Conservation (phyloP, 2,797 vertebrate genomes). For the Siniperca undulata region DNA sequence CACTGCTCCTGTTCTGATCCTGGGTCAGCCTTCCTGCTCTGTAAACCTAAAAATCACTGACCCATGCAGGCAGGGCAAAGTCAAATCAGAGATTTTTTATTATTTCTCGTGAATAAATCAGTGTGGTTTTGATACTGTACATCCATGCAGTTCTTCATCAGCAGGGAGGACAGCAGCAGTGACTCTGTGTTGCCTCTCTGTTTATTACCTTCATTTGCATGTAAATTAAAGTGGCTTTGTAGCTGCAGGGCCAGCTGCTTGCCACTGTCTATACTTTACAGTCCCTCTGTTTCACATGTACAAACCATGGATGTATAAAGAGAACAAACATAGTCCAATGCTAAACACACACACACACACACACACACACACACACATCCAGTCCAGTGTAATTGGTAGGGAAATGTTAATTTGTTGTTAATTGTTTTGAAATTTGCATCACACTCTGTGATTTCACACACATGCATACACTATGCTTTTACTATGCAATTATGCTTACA, state of each 20-base stretch:
- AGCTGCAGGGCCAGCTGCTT: constrained; percentile 39
- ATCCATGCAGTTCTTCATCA: constrained; percentile 27
- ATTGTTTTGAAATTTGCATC: constrained; percentile 70
- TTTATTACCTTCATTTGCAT: constrained; percentile 78
- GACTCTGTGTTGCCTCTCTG: constrained; percentile 37
- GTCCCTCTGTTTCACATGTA: constrained; percentile 18
- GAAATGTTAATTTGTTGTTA: constrained; percentile 74
- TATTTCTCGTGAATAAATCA: neutral
- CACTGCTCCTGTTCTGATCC: neutral
- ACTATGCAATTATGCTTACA: constrained; percentile 49
- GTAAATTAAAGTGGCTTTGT: constrained; percentile 70
- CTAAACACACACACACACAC: constrained; percentile 30
- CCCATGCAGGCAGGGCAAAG: neutral
- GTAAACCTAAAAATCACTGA: neutral
- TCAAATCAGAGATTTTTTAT: neutral
- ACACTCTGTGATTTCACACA: constrained; percentile 49
- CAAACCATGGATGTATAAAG: neutral
- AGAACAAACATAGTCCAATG: neutral
- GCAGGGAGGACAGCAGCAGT: constrained; percentile 34
- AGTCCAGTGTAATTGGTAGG: constrained; percentile 48
- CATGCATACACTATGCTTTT: constrained; percentile 33
- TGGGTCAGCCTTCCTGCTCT: neutral
- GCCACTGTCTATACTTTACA: constrained; percentile 30
- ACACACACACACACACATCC: constrained; percentile 27
- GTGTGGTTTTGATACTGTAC: constrained; percentile 30